phyloP scores from a whole-genome alignment of 2,113 vertebrate genomes.

The Protomyctophum bolini region DNA sequence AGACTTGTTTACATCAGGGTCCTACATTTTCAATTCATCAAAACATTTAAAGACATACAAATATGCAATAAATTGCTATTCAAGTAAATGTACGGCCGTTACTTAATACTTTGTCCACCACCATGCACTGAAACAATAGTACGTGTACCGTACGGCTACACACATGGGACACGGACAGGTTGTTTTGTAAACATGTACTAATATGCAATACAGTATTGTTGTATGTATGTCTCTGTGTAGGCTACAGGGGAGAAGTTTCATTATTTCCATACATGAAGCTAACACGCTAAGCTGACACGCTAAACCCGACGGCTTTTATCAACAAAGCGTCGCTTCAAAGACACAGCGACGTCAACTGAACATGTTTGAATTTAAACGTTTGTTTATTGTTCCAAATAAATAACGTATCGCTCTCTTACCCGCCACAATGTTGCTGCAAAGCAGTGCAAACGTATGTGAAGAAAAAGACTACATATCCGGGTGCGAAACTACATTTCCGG shows the following conservation, averaged over 20 bases:
- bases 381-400: not conserved
- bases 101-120: too few species aligned
- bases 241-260: not conserved
- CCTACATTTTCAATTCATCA: too few species aligned
- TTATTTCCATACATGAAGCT: not conserved
- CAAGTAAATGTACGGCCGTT: too few species aligned
- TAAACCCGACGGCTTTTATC: not conserved
- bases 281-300: not conserved
- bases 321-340: not conserved
- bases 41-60: too few species aligned
- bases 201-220: too few species aligned
- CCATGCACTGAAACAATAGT: too few species aligned
- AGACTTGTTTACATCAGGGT: too few species aligned
- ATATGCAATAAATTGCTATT: too few species aligned
- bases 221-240: not conserved
- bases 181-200: too few species aligned
- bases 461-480: slow-evolving; percentile 52
- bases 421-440: slow-evolving; percentile 41
- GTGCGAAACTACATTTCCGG: not conserved
- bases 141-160: too few species aligned
- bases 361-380: not conserved
- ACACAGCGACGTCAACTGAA: not conserved
- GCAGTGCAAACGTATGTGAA: not conserved
- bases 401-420: slow-evolving; percentile 35
- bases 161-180: too few species aligned